Conservation (phyloP, 2,797 vertebrate genomes). For the Acrocephalus scirpaceus region DNA sequence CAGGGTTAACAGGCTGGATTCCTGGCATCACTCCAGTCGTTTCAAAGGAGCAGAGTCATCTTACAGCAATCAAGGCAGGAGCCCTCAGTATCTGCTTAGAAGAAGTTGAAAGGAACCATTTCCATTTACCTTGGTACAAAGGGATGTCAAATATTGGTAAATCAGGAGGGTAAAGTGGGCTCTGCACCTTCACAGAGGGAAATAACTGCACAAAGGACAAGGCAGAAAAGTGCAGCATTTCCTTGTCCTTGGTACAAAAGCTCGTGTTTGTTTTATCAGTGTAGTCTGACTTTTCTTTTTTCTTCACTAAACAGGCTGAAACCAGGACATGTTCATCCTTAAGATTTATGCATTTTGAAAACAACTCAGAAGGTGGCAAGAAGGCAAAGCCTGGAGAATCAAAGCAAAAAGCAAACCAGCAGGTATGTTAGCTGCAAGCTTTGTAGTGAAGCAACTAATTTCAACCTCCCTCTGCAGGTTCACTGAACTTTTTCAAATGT, state of each 20-base stretch:
- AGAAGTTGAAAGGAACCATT: slow-evolving; percentile 21
- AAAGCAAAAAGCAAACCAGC: slow-evolving; percentile 72
- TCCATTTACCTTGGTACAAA: slow-evolving; percentile 32
- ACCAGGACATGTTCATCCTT: slow-evolving; percentile 41
- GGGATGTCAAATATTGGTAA: slow-evolving; percentile 19
- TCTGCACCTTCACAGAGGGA: not conserved
- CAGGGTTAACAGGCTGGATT: slow-evolving; percentile 36
- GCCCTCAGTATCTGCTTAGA: not conserved
- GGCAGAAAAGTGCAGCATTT: not conserved
- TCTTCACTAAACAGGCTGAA: not conserved
- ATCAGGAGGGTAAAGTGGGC: not conserved
- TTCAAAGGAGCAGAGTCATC: slow-evolving; percentile 36
- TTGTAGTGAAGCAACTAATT: slow-evolving; percentile 76
- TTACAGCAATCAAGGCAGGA: slow-evolving; percentile 32
- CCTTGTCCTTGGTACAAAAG: not conserved
- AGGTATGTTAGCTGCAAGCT: slow-evolving; percentile 73
- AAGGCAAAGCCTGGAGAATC: slow-evolving; percentile 54
- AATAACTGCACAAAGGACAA: not conserved
- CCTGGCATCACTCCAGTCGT: not conserved
- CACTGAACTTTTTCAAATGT: slow-evolving; percentile 83
- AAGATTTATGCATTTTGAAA: slow-evolving; percentile 61
- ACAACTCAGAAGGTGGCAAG: slow-evolving; percentile 53
- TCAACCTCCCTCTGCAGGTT: slow-evolving; percentile 84
- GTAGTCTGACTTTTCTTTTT: not conserved
- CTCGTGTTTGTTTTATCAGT: not conserved